A percentile compares a stretch with the other conserved stretches of the same genome.
Evolutionary conservation across 2,888 invertebrate species (phyloP).

Genomic region (Habroteleia sp.): DNA sequence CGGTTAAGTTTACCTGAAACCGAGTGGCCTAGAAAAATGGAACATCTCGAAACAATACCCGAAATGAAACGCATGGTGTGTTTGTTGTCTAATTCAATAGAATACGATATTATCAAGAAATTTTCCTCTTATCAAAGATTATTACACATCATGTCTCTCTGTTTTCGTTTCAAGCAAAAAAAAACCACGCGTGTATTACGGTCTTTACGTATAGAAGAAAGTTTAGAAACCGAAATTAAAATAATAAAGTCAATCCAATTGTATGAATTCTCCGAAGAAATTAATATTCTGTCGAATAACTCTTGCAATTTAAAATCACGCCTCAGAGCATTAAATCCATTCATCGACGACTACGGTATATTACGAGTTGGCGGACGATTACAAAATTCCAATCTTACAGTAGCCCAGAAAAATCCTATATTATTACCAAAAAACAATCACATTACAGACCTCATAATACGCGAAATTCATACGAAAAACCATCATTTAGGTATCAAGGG

Average conservation of each 20-base stretch:
- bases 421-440: constrained; percentile 39
- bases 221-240: background rate
- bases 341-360: background rate
- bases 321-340: background rate
- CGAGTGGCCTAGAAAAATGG: background rate
- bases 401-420: constrained; percentile 45
- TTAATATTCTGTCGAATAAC: too few species aligned
- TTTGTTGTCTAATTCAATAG: too few species aligned
- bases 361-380: constrained; percentile 56
- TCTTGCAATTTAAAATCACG: too few species aligned
- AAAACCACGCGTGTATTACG: background rate
- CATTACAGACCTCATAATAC: constrained; percentile 43
- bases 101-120: too few species aligned
- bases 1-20: background rate
- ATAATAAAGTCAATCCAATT: background rate
- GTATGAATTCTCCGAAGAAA: background rate
- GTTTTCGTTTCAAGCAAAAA: background rate
- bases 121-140: too few species aligned
- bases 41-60: background rate
- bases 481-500: constrained; percentile 39
- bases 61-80: too few species aligned
- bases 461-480: constrained; percentile 18
- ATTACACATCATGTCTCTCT: too few species aligned
- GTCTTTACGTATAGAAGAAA: background rate
- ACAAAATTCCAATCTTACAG: constrained; percentile 20